Conservation (phyloP, 1,140 invertebrate genomes). For the Hormaphis cornu region DNA sequence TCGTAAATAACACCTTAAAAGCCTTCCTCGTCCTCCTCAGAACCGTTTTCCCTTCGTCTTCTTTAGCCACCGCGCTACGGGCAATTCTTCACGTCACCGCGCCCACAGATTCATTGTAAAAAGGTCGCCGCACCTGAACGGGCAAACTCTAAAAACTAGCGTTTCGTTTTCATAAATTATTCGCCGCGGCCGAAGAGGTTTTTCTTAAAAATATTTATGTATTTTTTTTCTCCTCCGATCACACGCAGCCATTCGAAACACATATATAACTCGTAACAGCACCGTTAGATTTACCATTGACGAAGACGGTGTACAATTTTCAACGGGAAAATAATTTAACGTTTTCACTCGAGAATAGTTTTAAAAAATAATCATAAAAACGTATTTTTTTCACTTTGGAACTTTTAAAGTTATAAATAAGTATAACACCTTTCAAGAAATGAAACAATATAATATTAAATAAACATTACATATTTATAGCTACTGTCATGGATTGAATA, state of each 20-base stretch:
- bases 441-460: too few relatives aligned
- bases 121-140: constrained; percentile 29
- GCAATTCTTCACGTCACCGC: constrained; percentile 16
- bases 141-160: constrained; percentile 24
- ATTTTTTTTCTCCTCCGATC: neutral
- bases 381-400: neutral
- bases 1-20: constrained; percentile 32
- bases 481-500: too few relatives aligned
- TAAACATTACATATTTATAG: too few relatives aligned
- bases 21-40: neutral
- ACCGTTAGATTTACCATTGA: neutral
- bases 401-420: too few relatives aligned
- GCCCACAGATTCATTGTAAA: constrained; percentile 29
- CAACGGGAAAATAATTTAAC: constrained; percentile 4
- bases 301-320: constrained; percentile 13
- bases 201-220: constrained; percentile 26
- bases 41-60: neutral
- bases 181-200: neutral
- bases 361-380: neutral
- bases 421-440: too few relatives aligned
- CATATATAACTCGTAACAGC: constrained; percentile 14
- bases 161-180: constrained; percentile 31
- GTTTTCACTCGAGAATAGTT: neutral
- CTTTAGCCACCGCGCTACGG: too few relatives aligned
- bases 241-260: neutral